phyloP scores from a whole-genome alignment of 2,888 invertebrate species.

The Sminthurides aquaticus region DNA sequence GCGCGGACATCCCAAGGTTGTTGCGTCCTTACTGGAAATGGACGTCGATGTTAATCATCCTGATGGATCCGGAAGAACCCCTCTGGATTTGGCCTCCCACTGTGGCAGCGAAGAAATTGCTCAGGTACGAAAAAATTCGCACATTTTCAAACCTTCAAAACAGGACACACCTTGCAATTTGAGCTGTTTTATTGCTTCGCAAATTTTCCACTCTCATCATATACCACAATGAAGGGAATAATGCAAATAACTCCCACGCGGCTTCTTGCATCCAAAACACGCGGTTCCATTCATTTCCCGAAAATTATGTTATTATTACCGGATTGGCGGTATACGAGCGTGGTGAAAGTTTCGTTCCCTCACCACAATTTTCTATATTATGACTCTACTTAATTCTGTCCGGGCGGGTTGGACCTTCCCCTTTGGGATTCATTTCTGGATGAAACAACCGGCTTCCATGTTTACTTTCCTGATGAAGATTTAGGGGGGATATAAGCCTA shows the following conservation, averaged over 20 bases:
- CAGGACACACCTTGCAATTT: constrained; percentile 7
- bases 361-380: background rate
- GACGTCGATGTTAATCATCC: constrained; percentile 75
- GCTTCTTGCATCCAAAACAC: background rate
- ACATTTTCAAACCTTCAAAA: background rate
- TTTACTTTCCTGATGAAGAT: background rate
- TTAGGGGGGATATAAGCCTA: background rate
- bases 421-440: background rate
- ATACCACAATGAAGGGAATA: background rate
- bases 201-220: constrained; percentile 1
- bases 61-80: constrained; percentile 79
- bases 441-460: background rate
- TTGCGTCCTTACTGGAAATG: constrained; percentile 68
- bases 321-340: background rate
- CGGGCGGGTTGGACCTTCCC: background rate
- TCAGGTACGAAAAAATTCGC: constrained; percentile 42
- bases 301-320: background rate
- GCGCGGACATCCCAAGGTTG: constrained; percentile 68
- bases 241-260: background rate
- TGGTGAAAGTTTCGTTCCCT: background rate
- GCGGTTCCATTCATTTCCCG: background rate
- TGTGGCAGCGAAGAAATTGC: constrained; percentile 51
- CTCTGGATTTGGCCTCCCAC: constrained; percentile 78
- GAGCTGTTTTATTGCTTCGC: background rate
- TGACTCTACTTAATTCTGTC: background rate